Base-by-base conservation (phyloP, 2,888 invertebrate genomes). In the Ceraclea dissimilis region DNA sequence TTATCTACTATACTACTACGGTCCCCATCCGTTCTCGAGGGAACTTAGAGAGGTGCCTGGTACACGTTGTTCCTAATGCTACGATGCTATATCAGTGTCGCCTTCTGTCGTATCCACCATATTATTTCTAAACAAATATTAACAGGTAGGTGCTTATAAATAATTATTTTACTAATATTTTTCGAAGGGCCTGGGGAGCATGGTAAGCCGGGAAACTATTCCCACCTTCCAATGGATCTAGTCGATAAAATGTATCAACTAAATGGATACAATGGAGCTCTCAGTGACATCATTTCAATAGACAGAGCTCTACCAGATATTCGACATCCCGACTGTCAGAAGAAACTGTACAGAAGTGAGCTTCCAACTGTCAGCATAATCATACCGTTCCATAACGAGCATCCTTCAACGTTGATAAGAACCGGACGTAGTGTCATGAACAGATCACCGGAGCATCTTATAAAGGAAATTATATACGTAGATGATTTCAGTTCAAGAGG, bases 371-470 rank as follows among this genome's bases (percentile, higher is more conserved):
- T 89, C n/a, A 93, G 92, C 68, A 86, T 95, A 2, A 85, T 96
- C 53, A 86, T 96, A 19, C 94, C 95, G 1, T 95, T 94, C 69
- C 93, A 92, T 71, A 93, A 96, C 67, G 95, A 96, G 68, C 93
- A 95, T 69, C 90, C 89, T 79, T 86, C 85, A 47, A 93, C 93
- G 0, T 71, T 96, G 51, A 71, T 94, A n/a, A 75, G 88, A 64
- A 91, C 86, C 46, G 87, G 82, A 13, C 78, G 82, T 69, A 91
- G 90, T 68, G 90, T 93, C 2, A 68, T 94, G 2, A 85, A 88
- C 67, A 79, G 94, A 53, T 90, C 93, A 0, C 95, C 95, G 0
- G 65, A 74, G 1, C 80, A 85, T 64, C 74, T 95, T 19, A 74
- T 96, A 0, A 82, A 86, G 64, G 93, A 96, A 74, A 82, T 96